Base-by-base conservation (phyloP, 1,140 invertebrate species). In the Heliconius himera region DNA sequence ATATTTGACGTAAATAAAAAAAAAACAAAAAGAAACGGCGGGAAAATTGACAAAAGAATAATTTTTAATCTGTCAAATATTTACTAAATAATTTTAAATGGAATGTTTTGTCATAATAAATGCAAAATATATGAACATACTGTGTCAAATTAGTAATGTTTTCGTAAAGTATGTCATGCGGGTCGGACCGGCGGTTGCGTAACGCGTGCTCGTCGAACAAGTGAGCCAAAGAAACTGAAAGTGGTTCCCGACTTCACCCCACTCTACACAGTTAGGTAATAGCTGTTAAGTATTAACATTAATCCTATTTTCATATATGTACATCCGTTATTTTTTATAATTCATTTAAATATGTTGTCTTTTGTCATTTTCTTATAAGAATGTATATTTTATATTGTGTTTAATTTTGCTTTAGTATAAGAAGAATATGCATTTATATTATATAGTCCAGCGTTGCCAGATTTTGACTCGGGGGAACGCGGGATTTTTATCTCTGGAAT, bases 191-290 rank as follows among this genome's bases (percentile, higher is more conserved):
- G 78, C 84, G 70, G 84, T 92, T 93, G 86, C 89, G 87, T 88
- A 91, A 93, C 76, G 81, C 89, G 91, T 89, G 88, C 83, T 88
- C 76, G 76, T 90, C 79, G 74, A 77, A 82, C 85, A 82, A 84
- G 83, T 82, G 76, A 84, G 79, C 85, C 83, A 81, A 78, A 87
- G 90, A 93, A 92, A 93, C 92, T 93, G 92, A 93, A 92, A 93
- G 92, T 93, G 90, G 82, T 85, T 85, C 83, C 76, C 70, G 76
- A 26, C 85, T 77, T 76, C 80, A 85, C 85, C 89, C 89, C 87
- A 87, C 88, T 83, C 84, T 83, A 85, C 81, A 83, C 84, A 74
- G 66, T 91, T 91, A 91, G 86, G 88, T 91, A 91, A 91, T 83
- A 77, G 82, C 84, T 73, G 89, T 92, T 26, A 26, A 26, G 26